phyloP scores from a whole-genome alignment of 2,113 vertebrate species.

The Rhizomys pruinosus region DNA sequence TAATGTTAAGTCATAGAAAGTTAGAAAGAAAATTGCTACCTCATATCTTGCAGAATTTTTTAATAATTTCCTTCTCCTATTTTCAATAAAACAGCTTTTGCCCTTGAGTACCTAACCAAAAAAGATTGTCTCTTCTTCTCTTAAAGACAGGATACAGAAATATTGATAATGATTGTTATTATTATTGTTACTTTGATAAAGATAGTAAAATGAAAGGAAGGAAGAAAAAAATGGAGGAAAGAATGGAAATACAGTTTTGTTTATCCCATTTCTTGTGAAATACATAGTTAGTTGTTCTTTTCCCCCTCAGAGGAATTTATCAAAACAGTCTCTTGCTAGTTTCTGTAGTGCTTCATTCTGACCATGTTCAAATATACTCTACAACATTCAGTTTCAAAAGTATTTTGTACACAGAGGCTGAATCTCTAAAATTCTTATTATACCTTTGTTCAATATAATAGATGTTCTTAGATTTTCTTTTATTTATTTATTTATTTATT shows the following conservation, averaged over 20 bases:
- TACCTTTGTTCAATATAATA: conserved; percentile 45
- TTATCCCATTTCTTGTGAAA: conserved; percentile 44
- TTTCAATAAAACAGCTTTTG: conserved; percentile 36
- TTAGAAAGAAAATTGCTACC: conserved; percentile 73
- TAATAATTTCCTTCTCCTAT: neutral
- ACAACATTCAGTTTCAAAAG: conserved; percentile 30
- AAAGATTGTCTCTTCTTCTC: neutral
- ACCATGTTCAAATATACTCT: conserved; percentile 1
- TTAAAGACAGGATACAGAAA: neutral
- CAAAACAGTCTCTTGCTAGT: neutral
- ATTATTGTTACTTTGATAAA: neutral
- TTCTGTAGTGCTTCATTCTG: neutral
- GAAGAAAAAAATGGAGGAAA: neutral
- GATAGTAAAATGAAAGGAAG: neutral
- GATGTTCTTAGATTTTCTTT: conserved; percentile 41
- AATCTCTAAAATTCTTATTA: conserved; percentile 1
- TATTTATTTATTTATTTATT: too few species aligned
- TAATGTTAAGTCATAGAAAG: conserved; percentile 70
- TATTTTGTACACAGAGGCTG: neutral
- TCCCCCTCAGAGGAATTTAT: neutral
- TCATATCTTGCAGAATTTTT: conserved; percentile 59
- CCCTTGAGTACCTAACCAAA: conserved; percentile 39
- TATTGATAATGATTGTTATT: neutral
- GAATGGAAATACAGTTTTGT: neutral
- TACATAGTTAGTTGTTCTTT: neutral